Conservation (phyloP, 2,888 invertebrate species). For the Horisme vitalbata region DNA sequence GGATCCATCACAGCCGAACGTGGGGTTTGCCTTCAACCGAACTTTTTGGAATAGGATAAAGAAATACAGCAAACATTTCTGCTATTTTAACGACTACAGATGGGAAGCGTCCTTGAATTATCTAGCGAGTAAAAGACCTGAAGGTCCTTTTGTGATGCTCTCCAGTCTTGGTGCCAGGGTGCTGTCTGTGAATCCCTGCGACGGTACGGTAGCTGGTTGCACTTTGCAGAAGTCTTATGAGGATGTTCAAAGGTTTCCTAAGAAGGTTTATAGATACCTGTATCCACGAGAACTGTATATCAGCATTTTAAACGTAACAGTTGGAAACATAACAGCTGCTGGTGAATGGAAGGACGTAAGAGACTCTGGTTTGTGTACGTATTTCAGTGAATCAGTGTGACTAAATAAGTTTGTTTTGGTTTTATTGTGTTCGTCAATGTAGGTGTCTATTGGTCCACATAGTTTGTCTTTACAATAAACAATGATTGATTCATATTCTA, state of each 20-base stretch:
- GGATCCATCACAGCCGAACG: constrained; percentile 31
- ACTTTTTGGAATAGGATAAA: constrained; percentile 47
- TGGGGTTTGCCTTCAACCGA: constrained; percentile 50
- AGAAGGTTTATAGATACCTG: constrained; percentile 26
- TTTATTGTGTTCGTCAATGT: neutral
- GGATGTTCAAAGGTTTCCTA: constrained; percentile 32
- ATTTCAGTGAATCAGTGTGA: constrained; percentile 7
- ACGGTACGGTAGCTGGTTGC: constrained; percentile 21
- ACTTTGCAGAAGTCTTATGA: constrained; percentile 29
- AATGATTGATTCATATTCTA: too few species aligned
- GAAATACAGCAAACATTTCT: constrained; percentile 39
- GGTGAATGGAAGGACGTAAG: constrained; percentile 46
- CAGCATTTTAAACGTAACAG: constrained; percentile 2
- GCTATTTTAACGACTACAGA: constrained; percentile 46
- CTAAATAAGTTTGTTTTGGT: neutral
- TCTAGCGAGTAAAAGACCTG: constrained; percentile 34
- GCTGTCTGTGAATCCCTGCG: constrained; percentile 40
- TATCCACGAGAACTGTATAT: constrained; percentile 35
- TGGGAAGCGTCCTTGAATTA: constrained; percentile 50
- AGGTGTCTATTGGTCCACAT: neutral
- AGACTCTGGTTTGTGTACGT: constrained; percentile 45
- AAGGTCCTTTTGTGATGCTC: constrained; percentile 35
- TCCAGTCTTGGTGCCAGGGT: constrained; percentile 46
- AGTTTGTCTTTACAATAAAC: too few species aligned
- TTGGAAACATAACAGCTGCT: constrained; percentile 12